Conservation (phyloP, 2,888 invertebrate genomes). For the Trimorus sp. region DNA sequence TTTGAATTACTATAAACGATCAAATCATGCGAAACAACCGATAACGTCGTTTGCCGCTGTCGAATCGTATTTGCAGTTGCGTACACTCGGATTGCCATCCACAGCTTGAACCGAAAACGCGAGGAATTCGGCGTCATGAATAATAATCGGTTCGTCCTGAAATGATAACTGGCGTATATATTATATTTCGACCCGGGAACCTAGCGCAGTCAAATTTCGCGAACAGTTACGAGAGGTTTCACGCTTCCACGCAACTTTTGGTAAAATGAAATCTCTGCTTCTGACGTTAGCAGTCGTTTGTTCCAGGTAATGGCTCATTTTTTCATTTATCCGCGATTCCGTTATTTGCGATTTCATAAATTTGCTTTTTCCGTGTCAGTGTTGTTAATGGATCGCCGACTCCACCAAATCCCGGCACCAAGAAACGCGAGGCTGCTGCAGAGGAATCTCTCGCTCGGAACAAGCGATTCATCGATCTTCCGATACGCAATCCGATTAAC, state of each 20-base stretch:
- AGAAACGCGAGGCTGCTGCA: no score
- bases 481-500: conserved; percentile 29
- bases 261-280: no score
- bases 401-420: no score
- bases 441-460: not conserved
- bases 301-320: no score
- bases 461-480: conserved; percentile 26
- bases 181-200: not conserved
- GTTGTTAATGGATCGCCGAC: no score
- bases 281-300: no score
- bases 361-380: no score
- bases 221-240: not conserved
- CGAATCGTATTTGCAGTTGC: not conserved
- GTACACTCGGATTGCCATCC: conserved; percentile 5
- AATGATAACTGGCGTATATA: conserved; percentile 8
- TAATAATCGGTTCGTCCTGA: conserved; percentile 13
- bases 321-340: no score
- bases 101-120: conserved; percentile 1
- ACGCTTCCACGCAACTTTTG: no score
- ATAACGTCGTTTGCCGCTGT: not conserved
- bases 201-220: conserved; percentile 1
- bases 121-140: conserved; percentile 19
- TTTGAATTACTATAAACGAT: not conserved
- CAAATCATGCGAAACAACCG: not conserved
- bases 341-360: no score